These are phyloP conservation scores for Zele albiditarsus DNA, from an alignment of 2,888 invertebrate genomes.

Conservation along the genomic window DNA sequence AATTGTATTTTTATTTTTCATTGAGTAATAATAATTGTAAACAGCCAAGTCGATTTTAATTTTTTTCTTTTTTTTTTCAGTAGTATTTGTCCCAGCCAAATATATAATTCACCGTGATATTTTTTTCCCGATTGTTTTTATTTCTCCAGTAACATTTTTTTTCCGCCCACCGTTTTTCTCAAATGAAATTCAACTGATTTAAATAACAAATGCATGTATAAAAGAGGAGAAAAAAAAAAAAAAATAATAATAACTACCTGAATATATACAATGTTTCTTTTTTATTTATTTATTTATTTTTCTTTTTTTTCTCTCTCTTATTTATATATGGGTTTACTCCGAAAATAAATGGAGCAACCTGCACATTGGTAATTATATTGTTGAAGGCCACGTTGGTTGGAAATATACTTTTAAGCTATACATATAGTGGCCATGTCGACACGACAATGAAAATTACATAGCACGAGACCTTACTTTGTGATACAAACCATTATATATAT, in stretches of 20 bases:
- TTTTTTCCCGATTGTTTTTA: neutral
- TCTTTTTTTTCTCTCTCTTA: neutral
- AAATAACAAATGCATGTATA: constrained; percentile 65
- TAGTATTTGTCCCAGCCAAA: too few species aligned
- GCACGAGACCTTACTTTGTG: constrained; percentile 4
- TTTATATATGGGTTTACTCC: neutral
- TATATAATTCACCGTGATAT: neutral
- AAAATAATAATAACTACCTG: too few species aligned
- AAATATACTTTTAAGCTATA: neutral
- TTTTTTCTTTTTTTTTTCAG: too few species aligned
- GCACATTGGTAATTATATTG: constrained; percentile 7
- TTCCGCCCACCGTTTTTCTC: constrained; percentile 49
- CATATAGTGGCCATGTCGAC: constrained; percentile 1
- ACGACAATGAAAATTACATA: constrained; percentile 6
- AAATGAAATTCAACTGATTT: constrained; percentile 67
- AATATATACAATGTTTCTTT: neutral
- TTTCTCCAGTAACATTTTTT: neutral
- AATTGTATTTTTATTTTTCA: too few species aligned
- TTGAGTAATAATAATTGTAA: too few species aligned
- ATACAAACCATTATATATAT: neutral
- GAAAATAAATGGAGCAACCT: neutral
- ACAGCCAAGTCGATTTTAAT: too few species aligned
- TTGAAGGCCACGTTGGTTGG: constrained; percentile 3
- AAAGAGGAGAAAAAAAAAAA: too few species aligned
- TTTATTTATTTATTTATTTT: neutral